These are phyloP conservation scores for Beroe forskalii DNA, from an alignment of 37 sponge, comb jelly and placozoan genomes.

Conservation along the genomic window DNA sequence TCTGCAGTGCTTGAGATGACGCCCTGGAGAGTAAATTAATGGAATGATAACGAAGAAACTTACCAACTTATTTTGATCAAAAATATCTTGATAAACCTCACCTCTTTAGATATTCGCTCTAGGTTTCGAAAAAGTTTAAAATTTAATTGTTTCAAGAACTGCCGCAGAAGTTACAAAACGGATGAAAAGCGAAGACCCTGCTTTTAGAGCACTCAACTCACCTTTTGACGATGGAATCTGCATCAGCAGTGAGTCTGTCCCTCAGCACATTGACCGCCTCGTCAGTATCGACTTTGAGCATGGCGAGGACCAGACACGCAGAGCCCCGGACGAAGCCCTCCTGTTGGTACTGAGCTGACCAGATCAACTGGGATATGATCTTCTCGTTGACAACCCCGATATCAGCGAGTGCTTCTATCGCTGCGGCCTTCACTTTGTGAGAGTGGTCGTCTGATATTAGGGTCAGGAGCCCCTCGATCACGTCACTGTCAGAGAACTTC, in stretches of 20 bases:
- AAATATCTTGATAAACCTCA: too few relatives aligned
- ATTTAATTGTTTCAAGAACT: too few relatives aligned
- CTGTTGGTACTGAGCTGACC: conserved; percentile 64
- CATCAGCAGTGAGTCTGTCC: conserved; percentile 55
- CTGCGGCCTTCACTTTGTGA: conserved; percentile 46
- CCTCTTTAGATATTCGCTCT: too few relatives aligned
- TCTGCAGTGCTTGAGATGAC: conserved; percentile 51
- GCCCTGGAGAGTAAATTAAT: conserved; percentile 40
- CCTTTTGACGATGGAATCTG: conserved; percentile 4
- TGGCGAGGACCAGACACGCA: conserved; percentile 59
- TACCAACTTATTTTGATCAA: too few relatives aligned
- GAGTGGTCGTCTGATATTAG: conserved; percentile 55
- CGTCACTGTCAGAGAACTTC: conserved; percentile 38
- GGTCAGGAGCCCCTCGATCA: conserved; percentile 16
- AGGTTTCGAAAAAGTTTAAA: too few relatives aligned
- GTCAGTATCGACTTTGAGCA: not conserved
- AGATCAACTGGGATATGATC: conserved; percentile 52
- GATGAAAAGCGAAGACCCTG: too few relatives aligned
- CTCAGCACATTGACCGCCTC: conserved; percentile 55
- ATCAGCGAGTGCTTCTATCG: conserved; percentile 54
- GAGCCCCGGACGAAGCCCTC: conserved; percentile 10
- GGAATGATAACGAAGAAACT: too few relatives aligned
- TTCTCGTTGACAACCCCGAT: conserved; percentile 43
- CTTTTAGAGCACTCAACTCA: not conserved
- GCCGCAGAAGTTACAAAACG: too few relatives aligned